Conservation (phyloP, 2,888 invertebrate genomes). For the Nymphalis c-album region DNA sequence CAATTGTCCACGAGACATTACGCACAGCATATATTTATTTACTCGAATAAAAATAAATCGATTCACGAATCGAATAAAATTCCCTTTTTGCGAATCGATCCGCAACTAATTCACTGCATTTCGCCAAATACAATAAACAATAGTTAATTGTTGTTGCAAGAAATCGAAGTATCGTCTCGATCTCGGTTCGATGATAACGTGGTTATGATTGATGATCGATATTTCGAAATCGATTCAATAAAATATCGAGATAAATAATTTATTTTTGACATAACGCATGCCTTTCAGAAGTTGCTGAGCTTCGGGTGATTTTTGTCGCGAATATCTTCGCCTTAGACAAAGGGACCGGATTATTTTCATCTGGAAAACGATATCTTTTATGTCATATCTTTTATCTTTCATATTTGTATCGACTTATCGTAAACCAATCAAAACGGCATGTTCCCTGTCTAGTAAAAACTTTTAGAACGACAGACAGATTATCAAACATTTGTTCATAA, state of each 20-base stretch:
- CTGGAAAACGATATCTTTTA: slow-evolving; percentile 27
- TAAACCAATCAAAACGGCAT: slow-evolving; percentile 32
- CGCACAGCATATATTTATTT: slow-evolving; percentile 34
- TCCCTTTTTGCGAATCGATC: slow-evolving; percentile 41
- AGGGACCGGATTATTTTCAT: slow-evolving; percentile 21
- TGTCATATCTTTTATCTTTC: slow-evolving; percentile 33
- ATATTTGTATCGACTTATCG: slow-evolving; percentile 39
- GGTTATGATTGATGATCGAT: slow-evolving; percentile 74
- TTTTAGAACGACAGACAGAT: background rate
- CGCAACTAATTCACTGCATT: slow-evolving; percentile 43
- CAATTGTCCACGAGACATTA: slow-evolving; percentile 22
- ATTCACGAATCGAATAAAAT: slow-evolving; percentile 40
- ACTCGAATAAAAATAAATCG: slow-evolving; percentile 33
- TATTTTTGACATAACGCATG: slow-evolving; percentile 61
- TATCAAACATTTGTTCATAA: background rate
- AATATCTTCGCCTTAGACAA: slow-evolving; percentile 47
- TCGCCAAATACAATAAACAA: slow-evolving; percentile 46
- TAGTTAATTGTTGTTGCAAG: slow-evolving; percentile 46
- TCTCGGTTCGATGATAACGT: slow-evolving; percentile 58
- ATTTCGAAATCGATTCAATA: slow-evolving; percentile 61
- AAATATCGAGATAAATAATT: slow-evolving; percentile 61
- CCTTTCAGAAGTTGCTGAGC: slow-evolving; percentile 43
- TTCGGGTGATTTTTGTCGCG: slow-evolving; percentile 47
- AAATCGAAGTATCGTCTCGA: slow-evolving; percentile 39
- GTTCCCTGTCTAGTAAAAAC: slow-evolving; percentile 20